Percentiles rank a stretch among this genome's conserved stretches.
Conservation (phyloP, 1,140 invertebrate genomes). For the Cotesia typhae region DNA sequence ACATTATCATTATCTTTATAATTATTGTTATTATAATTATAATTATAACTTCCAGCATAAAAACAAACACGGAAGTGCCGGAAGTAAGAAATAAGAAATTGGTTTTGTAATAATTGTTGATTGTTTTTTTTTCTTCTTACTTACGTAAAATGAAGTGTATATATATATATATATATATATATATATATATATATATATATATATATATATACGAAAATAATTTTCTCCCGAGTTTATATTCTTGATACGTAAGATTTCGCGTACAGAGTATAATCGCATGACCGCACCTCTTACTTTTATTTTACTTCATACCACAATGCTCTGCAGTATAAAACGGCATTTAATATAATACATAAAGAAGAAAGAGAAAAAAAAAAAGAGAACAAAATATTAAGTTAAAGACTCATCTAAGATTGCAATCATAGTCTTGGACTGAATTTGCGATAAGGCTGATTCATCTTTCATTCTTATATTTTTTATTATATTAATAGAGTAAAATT, state of each 20-base stretch:
- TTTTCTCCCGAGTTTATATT: neutral
- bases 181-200: neutral
- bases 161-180: neutral
- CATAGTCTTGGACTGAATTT: no score
- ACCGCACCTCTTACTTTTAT: constrained; percentile 1
- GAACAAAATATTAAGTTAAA: no score
- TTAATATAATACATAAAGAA: neutral
- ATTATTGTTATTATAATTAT: neutral
- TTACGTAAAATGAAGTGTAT: neutral
- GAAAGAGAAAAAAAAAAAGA: neutral
- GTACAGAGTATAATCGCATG: neutral
- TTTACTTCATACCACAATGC: neutral
- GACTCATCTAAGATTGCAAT: no score
- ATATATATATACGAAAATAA: neutral
- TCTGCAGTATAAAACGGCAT: no score
- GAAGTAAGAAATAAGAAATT: no score
- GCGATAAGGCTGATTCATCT: no score
- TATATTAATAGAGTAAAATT: no score
- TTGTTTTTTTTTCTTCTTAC: no score
- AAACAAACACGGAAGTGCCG: neutral
- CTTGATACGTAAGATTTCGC: neutral
- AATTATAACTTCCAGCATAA: neutral
- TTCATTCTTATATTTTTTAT: no score
- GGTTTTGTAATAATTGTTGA: no score
- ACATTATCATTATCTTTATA: neutral